A percentile compares a stretch with the other conserved stretches of the same genome.
phyloP scores from a whole-genome alignment of 1,140 invertebrate species.

The Helicoverpa armigera region DNA sequence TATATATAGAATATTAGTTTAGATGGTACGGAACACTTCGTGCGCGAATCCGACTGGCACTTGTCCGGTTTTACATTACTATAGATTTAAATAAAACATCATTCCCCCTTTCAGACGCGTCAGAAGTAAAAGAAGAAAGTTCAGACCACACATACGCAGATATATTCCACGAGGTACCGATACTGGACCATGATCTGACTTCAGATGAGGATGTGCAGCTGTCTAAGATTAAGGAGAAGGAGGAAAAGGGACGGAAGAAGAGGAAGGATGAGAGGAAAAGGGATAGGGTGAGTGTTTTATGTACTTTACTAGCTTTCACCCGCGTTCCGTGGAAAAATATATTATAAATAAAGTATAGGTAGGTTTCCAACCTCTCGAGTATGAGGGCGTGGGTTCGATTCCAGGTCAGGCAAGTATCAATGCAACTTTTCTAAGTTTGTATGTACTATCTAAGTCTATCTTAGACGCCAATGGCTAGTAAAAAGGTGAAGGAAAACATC shows the following conservation, averaged over 20 bases:
- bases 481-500: no score
- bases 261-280: slow-evolving; percentile 49
- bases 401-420: no score
- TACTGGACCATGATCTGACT: slow-evolving; percentile 41
- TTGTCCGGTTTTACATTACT: background rate
- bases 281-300: slow-evolving; percentile 2
- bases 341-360: no score
- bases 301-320: background rate
- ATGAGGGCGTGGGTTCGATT: no score
- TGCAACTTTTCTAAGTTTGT: no score
- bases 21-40: no score
- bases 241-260: slow-evolving; percentile 60
- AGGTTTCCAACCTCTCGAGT: no score
- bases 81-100: background rate
- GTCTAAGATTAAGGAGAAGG: slow-evolving; percentile 60
- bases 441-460: no score
- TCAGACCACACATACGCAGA: slow-evolving; percentile 11
- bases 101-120: background rate
- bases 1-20: no score
- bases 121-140: slow-evolving; percentile 48
- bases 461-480: no score
- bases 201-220: slow-evolving; percentile 71
- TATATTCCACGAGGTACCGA: slow-evolving; percentile 45
- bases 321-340: no score
- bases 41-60: no score